Percentiles rank a stretch among this genome's conserved stretches.
Evolutionary conservation across 1,140 invertebrate genomes (phyloP).

Genomic region (Mya arenaria): DNA sequence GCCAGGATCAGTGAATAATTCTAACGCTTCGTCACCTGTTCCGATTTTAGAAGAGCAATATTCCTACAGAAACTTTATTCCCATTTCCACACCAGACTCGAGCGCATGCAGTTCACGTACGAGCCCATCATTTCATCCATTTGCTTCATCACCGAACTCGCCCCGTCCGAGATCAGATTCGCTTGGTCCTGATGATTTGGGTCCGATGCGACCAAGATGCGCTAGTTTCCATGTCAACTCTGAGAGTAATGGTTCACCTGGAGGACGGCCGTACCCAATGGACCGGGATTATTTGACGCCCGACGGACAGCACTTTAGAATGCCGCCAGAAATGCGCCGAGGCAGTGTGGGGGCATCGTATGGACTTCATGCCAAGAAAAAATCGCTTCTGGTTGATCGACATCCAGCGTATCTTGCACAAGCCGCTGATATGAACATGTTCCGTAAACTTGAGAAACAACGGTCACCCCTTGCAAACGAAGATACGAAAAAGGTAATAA

Average conservation of each 20-base stretch:
- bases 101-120: conserved; percentile 65
- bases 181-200: conserved; percentile 70
- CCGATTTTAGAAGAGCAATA: conserved; percentile 70
- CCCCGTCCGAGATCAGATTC: conserved; percentile 74
- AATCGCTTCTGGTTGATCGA: conserved; percentile 71
- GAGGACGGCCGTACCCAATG: conserved; percentile 44
- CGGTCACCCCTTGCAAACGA: conserved; percentile 5
- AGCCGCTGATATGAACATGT: conserved; percentile 27
- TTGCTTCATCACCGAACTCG: conserved; percentile 70
- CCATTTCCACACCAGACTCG: conserved; percentile 69
- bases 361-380: conserved; percentile 70
- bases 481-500: too few relatives aligned
- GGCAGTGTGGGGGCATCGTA: conserved; percentile 75
- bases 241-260: conserved; percentile 67
- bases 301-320: conserved; percentile 51
- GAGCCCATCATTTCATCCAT: conserved; percentile 68
- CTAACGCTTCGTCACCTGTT: conserved; percentile 73
- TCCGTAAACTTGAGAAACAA: conserved; percentile 44
- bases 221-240: conserved; percentile 78
- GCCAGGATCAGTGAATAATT: conserved; percentile 73
- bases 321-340: conserved; percentile 72
- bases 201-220: conserved; percentile 69
- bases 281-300: conserved; percentile 60
- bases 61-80: conserved; percentile 67
- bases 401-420: conserved; percentile 69